phyloP scores from a whole-genome alignment of 2,797 vertebrate species.

The Tadarida brasiliensis region DNA sequence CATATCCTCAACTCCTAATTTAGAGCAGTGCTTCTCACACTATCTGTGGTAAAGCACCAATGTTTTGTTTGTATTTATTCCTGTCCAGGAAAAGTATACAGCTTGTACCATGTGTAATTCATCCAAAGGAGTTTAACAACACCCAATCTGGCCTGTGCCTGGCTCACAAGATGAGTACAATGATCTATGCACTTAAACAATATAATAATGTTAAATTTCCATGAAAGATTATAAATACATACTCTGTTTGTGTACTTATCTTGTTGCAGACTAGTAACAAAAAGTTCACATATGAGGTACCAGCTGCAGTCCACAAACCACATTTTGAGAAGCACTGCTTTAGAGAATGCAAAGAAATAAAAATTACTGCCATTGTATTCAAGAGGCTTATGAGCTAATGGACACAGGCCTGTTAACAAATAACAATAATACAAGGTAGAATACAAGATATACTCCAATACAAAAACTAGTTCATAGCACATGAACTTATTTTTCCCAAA shows the following conservation, averaged over 20 bases:
- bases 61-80: conserved; percentile 21
- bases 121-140: background rate
- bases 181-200: background rate
- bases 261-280: conserved; percentile 8
- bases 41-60: background rate
- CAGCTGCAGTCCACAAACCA: background rate
- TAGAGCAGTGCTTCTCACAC: background rate
- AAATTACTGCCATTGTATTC: background rate
- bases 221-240: background rate
- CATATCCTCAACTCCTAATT: background rate
- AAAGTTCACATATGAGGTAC: background rate
- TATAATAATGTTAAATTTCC: background rate
- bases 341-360: conserved; percentile 27
- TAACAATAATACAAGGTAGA: conserved; percentile 11
- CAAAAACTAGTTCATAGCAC: conserved; percentile 31
- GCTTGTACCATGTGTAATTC: background rate
- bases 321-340: conserved; percentile 1
- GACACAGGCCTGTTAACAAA: conserved; percentile 18
- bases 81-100: background rate
- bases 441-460: background rate
- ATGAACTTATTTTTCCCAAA: background rate
- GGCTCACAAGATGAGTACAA: background rate
- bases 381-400: conserved; percentile 36
- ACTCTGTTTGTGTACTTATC: background rate
- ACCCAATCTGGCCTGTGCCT: background rate